Conservation (phyloP, 1,140 invertebrate genomes). For the Phenacoccus solenopsis region DNA sequence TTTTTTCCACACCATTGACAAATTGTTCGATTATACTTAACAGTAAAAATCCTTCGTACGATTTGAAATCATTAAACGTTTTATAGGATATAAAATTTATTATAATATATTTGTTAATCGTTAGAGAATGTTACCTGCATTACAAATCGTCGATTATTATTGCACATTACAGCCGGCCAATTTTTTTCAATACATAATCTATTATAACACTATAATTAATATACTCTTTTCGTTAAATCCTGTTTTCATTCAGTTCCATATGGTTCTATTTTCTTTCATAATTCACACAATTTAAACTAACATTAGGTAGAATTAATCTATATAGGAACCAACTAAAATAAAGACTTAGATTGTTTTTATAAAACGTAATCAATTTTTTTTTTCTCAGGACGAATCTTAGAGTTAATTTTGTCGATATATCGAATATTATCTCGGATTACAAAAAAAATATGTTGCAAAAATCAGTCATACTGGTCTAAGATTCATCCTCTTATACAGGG, state of each 20-base stretch:
- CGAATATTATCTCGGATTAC: not conserved
- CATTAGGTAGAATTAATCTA: conserved; percentile 5
- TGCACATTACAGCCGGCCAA: not conserved
- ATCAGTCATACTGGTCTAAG: not conserved
- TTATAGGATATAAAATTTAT: not conserved
- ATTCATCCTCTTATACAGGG: not conserved
- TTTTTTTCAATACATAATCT: not conserved
- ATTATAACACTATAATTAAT: conserved; percentile 4
- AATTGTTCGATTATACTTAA: not conserved
- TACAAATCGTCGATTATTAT: conserved; percentile 3
- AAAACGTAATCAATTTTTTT: conserved; percentile 5
- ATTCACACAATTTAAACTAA: not conserved
- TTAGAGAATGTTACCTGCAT: not conserved
- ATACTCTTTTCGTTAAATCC: not conserved
- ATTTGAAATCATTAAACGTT: not conserved
- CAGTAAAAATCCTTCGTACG: not conserved
- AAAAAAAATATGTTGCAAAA: conserved; percentile 6
- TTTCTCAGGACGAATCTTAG: not conserved
- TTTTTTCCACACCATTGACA: not conserved
- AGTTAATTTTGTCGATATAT: not conserved
- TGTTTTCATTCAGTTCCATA: not conserved
- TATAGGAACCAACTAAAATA: conserved; percentile 20
- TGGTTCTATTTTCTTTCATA: not conserved
- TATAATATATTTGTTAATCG: not conserved
- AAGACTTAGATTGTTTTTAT: conserved; percentile 12